phyloP scores from a whole-genome alignment of 2,113 vertebrate species.

The Lathamus discolor region DNA sequence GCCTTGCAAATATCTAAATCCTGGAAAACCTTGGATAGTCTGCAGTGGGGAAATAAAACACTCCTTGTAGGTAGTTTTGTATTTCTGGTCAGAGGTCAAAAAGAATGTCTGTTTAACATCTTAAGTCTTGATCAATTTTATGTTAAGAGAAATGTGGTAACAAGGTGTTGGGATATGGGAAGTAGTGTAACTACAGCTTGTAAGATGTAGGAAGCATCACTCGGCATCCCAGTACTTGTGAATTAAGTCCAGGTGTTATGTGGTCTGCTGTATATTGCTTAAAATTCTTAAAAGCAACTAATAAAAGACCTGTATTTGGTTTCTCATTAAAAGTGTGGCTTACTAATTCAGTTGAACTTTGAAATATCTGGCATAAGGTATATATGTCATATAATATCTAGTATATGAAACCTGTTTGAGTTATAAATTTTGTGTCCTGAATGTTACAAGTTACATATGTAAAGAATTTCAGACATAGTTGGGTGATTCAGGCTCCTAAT shows the following conservation, averaged over 20 bases:
- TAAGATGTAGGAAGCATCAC: not conserved
- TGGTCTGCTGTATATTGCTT: not conserved
- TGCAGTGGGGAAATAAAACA: not conserved
- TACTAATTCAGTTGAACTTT: not conserved
- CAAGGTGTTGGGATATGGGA: not conserved
- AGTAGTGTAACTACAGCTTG: not conserved
- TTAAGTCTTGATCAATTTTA: not conserved
- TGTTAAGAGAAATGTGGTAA: constrained; percentile 16
- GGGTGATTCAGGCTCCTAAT: not conserved
- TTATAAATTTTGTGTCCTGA: not conserved
- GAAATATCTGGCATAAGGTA: not conserved
- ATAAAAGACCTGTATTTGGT: not conserved
- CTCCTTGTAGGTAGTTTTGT: not conserved
- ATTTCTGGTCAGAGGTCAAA: constrained; percentile 12
- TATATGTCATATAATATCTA: not conserved
- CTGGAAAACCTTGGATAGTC: not conserved
- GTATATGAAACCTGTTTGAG: not conserved
- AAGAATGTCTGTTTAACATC: constrained; percentile 28
- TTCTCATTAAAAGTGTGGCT: not conserved
- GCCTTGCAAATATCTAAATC: not conserved
- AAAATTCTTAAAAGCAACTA: not conserved
- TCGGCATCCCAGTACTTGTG: not conserved
- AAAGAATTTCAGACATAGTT: not conserved
- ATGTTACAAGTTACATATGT: not conserved
- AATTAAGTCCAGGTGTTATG: constrained; percentile 26